phyloP scores from a whole-genome alignment of 2,888 invertebrate species.

The Lamproptera curius region DNA sequence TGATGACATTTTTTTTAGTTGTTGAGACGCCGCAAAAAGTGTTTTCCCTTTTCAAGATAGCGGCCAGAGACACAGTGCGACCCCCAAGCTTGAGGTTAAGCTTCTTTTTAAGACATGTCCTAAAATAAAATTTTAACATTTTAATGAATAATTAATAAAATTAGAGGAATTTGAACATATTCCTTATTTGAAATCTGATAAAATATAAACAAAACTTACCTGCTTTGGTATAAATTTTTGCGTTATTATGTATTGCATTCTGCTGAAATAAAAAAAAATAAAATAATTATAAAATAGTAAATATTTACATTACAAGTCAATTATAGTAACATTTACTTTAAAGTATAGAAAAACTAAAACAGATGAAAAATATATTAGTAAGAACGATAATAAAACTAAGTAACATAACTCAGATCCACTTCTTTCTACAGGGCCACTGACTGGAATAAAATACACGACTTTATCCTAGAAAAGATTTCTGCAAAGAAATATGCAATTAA shows the following conservation, averaged over 20 bases:
- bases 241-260: background rate
- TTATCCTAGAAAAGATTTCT: slow-evolving; percentile 33
- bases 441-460: slow-evolving; percentile 34
- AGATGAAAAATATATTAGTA: slow-evolving; percentile 84
- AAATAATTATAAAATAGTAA: too few relatives aligned
- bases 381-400: slow-evolving; percentile 41
- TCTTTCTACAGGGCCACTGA: slow-evolving; percentile 66
- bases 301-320: background rate
- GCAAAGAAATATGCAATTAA: too few relatives aligned
- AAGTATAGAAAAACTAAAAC: slow-evolving; percentile 82
- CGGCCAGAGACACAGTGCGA: too few relatives aligned
- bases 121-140: too few relatives aligned
- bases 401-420: slow-evolving; percentile 75
- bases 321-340: slow-evolving; percentile 69
- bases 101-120: too few relatives aligned
- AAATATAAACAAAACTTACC: background rate
- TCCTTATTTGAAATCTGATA: too few relatives aligned
- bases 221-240: background rate
- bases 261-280: slow-evolving; percentile 3
- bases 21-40: too few relatives aligned
- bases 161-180: too few relatives aligned
- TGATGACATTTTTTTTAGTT: too few relatives aligned
- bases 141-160: too few relatives aligned
- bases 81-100: too few relatives aligned
- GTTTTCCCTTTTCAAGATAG: too few relatives aligned